phyloP scores from a whole-genome alignment of 2,797 vertebrate genomes.

The Enteromius argenteus region DNA sequence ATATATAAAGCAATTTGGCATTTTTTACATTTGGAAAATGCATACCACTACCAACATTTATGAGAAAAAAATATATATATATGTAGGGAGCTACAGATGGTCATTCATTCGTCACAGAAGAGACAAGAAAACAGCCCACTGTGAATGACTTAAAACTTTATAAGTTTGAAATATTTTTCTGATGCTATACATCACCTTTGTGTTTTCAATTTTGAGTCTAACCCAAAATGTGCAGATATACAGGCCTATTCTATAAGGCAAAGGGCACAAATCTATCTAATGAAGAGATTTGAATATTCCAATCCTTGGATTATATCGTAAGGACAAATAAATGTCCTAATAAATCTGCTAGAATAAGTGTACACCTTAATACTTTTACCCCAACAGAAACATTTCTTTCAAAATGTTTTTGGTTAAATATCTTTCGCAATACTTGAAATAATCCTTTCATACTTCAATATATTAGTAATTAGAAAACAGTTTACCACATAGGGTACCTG shows the following conservation, averaged over 20 bases:
- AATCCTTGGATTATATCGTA: background rate
- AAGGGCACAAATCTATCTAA: constrained; percentile 9
- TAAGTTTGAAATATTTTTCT: background rate
- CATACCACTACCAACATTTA: constrained; percentile 24
- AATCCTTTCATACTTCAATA: background rate
- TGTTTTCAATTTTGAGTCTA: constrained; percentile 15
- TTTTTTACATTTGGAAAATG: constrained; percentile 44
- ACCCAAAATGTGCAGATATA: constrained; percentile 1
- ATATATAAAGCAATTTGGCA: constrained; percentile 45
- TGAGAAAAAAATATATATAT: constrained; percentile 36
- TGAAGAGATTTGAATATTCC: constrained; percentile 18
- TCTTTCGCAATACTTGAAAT: background rate
- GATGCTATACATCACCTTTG: constrained; percentile 2
- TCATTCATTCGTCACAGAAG: constrained; percentile 47
- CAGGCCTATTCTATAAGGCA: constrained; percentile 26
- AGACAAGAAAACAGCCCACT: constrained; percentile 40
- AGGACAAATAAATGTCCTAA: constrained; percentile 22
- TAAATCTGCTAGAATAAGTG: constrained; percentile 6
- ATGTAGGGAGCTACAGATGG: constrained; percentile 42
- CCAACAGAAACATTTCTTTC: background rate
- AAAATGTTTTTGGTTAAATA: constrained; percentile 16
- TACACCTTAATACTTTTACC: constrained; percentile 8
- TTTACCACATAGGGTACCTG: background rate
- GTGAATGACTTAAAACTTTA: constrained; percentile 24
- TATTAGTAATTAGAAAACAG: constrained; percentile 18